These are phyloP conservation scores for Moxostoma hubbsi DNA, from an alignment of 2,797 vertebrate species.

Conservation along the genomic window DNA sequence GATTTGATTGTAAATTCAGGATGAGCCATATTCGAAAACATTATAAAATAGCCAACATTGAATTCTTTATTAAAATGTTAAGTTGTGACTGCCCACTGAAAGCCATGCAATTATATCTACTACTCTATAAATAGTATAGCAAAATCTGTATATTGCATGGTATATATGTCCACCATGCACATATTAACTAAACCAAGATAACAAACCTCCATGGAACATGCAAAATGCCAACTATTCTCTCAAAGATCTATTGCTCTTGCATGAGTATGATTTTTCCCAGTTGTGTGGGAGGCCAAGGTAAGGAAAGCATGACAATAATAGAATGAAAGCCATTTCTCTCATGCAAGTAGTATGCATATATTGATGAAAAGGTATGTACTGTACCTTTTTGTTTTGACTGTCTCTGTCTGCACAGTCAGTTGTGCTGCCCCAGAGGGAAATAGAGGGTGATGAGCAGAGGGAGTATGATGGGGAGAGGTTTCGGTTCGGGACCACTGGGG, in stretches of 20 bases:
- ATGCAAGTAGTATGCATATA: conserved; percentile 54
- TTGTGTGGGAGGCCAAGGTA: neutral
- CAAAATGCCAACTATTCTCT: conserved; percentile 17
- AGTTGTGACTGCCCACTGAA: no score
- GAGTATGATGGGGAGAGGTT: conserved; percentile 75
- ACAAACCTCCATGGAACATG: neutral
- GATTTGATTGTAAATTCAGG: no score
- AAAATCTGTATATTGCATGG: neutral
- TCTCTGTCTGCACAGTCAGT: conserved; percentile 76
- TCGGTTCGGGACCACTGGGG: conserved; percentile 65
- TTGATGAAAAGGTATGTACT: conserved; percentile 48
- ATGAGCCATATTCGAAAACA: neutral
- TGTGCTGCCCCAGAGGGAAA: conserved; percentile 81
- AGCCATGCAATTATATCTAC: neutral
- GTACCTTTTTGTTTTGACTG: conserved; percentile 88
- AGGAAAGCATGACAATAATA: neutral
- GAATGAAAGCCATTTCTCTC: neutral
- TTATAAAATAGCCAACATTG: neutral
- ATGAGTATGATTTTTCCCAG: neutral
- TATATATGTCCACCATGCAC: neutral
- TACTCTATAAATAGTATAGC: neutral
- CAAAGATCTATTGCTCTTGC: neutral
- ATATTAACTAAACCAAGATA: neutral
- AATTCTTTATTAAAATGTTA: neutral
- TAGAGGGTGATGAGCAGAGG: conserved; percentile 73